Percentiles rank a stretch among this genome's conserved stretches.
Evolutionary conservation across 2,888 invertebrate species (phyloP).

Genomic region (Capitulum mitella): DNA sequence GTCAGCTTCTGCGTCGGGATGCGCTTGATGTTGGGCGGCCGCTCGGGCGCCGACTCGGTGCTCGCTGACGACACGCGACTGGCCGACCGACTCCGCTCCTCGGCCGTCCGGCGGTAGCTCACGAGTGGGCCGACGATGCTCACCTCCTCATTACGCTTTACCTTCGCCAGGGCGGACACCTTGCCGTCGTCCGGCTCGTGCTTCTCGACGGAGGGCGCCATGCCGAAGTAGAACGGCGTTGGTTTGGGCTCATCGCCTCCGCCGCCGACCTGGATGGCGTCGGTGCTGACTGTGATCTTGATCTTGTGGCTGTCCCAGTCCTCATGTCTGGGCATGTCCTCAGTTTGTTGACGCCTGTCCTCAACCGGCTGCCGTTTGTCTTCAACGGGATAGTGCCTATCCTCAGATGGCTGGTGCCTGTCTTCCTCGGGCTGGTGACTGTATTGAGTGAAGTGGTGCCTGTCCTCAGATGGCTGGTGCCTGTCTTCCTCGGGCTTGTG

Average conservation of each 20-base stretch:
- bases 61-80: not conserved
- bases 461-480: too few relatives aligned
- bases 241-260: conserved; percentile 7
- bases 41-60: not conserved
- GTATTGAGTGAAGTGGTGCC: too few relatives aligned
- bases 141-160: not conserved
- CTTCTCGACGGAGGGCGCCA: conserved; percentile 29
- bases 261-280: not conserved
- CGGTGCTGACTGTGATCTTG: not conserved
- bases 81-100: not conserved
- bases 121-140: not conserved
- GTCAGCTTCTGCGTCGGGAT: conserved; percentile 11
- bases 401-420: too few relatives aligned
- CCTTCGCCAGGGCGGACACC: not conserved
- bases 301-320: not conserved
- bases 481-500: too few relatives aligned
- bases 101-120: not conserved
- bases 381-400: too few relatives aligned
- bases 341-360: not conserved
- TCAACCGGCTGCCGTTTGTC: not conserved
- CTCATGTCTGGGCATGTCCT: not conserved
- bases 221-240: conserved; percentile 36
- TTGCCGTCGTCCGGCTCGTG: not conserved
- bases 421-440: too few relatives aligned
- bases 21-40: not conserved